These are phyloP conservation scores for Akabosia matsudoensis DNA, from an alignment of 1,140 invertebrate genomes.

Conservation along the genomic window DNA sequence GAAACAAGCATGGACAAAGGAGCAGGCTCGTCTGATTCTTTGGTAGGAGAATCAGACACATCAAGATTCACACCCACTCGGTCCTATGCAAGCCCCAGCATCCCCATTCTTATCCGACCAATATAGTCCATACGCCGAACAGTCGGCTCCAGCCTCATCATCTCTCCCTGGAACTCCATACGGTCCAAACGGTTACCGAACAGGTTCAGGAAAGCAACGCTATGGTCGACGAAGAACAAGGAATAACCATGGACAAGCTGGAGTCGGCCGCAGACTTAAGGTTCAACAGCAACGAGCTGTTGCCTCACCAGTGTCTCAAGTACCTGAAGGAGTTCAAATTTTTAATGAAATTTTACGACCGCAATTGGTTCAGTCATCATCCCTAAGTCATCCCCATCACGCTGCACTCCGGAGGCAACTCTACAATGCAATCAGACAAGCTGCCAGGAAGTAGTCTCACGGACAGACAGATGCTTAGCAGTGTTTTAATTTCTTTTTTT, in stretches of 20 bases:
- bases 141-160: background rate
- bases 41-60: background rate
- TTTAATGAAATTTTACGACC: constrained; percentile 8
- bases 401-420: background rate
- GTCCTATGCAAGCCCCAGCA: background rate
- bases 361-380: background rate
- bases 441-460: background rate
- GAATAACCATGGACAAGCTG: background rate
- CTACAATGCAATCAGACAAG: constrained; percentile 11
- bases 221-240: background rate
- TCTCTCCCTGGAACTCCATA: background rate
- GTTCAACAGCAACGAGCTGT: background rate
- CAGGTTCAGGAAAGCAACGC: background rate
- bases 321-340: constrained; percentile 19
- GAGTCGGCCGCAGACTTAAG: background rate
- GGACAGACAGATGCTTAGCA: background rate
- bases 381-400: background rate
- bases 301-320: background rate
- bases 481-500: background rate
- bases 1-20: constrained; percentile 29
- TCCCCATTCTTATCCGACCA: background rate
- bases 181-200: background rate
- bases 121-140: constrained; percentile 3
- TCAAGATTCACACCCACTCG: background rate
- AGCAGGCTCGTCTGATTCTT: background rate